A percentile compares a stretch with the other conserved stretches of the same genome.
Evolutionary conservation across 2,797 vertebrate genomes (phyloP).

Genomic region (Poeciliopsis infans): DNA sequence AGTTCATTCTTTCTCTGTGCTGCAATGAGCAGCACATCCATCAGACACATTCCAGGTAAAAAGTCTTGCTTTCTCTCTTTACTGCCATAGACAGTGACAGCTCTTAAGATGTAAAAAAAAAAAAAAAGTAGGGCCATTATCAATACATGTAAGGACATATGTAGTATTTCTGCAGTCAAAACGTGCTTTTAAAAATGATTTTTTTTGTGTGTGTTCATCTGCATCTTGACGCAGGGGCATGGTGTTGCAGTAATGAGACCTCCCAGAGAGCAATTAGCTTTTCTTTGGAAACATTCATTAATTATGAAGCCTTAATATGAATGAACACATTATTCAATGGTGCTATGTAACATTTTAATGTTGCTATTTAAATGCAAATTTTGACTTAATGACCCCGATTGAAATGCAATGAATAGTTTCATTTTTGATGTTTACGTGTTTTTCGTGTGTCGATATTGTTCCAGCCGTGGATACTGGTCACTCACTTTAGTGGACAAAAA

Average conservation of each 20-base stretch:
- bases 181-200: slow-evolving; percentile 11
- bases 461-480: slow-evolving; percentile 44
- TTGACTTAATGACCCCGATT: slow-evolving; percentile 72
- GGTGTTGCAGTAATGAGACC: slow-evolving; percentile 57
- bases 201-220: slow-evolving; percentile 47
- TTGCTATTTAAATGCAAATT: slow-evolving; percentile 81
- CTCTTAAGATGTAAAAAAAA: background rate
- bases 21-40: background rate
- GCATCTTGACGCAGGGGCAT: slow-evolving; percentile 17
- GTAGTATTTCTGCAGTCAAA: background rate
- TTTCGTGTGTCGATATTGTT: slow-evolving; percentile 53
- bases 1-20: background rate
- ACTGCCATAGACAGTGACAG: background rate
- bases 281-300: slow-evolving; percentile 70
- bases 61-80: background rate
- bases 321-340: slow-evolving; percentile 69
- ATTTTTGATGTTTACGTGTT: slow-evolving; percentile 62
- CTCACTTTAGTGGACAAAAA: slow-evolving; percentile 20
- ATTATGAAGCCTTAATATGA: slow-evolving; percentile 70
- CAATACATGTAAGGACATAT: background rate
- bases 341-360: slow-evolving; percentile 73
- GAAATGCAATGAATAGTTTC: slow-evolving; percentile 69
- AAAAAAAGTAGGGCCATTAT: background rate
- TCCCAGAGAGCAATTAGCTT: slow-evolving; percentile 69
- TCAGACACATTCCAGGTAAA: background rate